phyloP scores from a whole-genome alignment of 92 coral and sea anemone genomes.

The Anthopleura xanthogrammica region DNA sequence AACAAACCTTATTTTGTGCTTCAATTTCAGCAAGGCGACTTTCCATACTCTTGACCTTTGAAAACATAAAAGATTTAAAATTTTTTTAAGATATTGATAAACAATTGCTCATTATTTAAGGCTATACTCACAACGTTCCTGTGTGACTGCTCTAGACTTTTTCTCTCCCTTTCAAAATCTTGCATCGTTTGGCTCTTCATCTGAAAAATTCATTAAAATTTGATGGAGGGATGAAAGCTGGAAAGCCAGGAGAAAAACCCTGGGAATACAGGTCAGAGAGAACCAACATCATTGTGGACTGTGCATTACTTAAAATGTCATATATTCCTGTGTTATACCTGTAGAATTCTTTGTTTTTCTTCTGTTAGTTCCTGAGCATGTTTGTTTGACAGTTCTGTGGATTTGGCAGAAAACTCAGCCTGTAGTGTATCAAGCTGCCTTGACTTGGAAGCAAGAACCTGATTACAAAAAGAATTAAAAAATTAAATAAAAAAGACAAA shows the following conservation, averaged over 20 bases:
- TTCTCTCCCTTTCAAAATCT: conserved; percentile 69
- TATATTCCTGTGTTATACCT: conserved; percentile 38
- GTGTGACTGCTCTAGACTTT: conserved; percentile 60
- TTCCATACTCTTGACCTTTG: conserved; percentile 55
- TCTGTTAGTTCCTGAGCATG: conserved; percentile 90
- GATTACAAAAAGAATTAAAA: neutral
- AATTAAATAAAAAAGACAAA: too few relatives aligned
- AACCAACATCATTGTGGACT: too few relatives aligned
- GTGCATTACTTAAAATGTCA: too few relatives aligned
- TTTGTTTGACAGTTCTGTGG: conserved; percentile 70
- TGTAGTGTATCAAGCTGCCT: conserved; percentile 69
- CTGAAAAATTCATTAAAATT: conserved; percentile 19
- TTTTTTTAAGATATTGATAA: too few relatives aligned
- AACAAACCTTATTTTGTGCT: conserved; percentile 53
- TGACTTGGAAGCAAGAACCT: conserved; percentile 75
- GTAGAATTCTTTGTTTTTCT: conserved; percentile 83
- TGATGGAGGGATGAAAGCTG: too few relatives aligned
- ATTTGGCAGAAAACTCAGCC: conserved; percentile 69
- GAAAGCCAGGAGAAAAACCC: too few relatives aligned
- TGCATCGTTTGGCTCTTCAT: conserved; percentile 60
- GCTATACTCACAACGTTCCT: conserved; percentile 33
- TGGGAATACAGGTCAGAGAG: too few relatives aligned
- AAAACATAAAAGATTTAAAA: neutral
- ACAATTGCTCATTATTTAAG: too few relatives aligned
- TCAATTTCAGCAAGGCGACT: conserved; percentile 42